Conservation (phyloP, 2,888 invertebrate species). For the Pristionchus entomophagus region DNA sequence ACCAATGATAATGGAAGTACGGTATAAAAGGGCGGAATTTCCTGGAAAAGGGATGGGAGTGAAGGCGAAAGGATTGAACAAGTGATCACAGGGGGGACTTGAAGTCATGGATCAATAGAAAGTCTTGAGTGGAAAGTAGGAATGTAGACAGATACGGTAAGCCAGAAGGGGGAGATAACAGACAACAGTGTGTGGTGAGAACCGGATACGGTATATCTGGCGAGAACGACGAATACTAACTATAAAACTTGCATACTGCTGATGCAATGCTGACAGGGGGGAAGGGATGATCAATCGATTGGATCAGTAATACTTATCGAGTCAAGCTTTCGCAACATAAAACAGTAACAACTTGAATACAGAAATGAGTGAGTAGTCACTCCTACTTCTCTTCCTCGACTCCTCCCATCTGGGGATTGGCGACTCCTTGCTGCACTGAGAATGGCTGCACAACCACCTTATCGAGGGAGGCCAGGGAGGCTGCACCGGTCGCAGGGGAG, state of each 20-base stretch:
- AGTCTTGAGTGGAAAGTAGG: not conserved
- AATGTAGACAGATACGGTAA: not conserved
- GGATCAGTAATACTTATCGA: slow-evolving; percentile 15
- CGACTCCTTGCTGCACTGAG: not conserved
- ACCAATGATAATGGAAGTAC: slow-evolving; percentile 27
- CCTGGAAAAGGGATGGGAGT: not conserved
- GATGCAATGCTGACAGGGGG: slow-evolving; percentile 8
- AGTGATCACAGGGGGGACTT: not conserved
- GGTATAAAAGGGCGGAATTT: slow-evolving; percentile 20
- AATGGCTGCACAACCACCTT: not conserved
- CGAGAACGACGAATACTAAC: not conserved
- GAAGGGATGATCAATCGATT: not conserved
- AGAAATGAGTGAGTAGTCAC: not conserved
- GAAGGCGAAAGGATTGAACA: slow-evolving; percentile 23
- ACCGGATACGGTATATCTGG: slow-evolving; percentile 5
- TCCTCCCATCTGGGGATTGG: slow-evolving; percentile 15
- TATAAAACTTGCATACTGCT: not conserved
- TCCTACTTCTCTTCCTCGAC: not conserved
- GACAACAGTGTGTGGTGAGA: not conserved
- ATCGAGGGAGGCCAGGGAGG: not conserved
- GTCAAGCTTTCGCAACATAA: not conserved
- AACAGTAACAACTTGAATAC: not conserved
- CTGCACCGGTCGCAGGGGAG: not conserved
- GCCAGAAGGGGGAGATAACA: not conserved
- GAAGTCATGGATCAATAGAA: slow-evolving; percentile 4